Base-by-base conservation (phyloP, 2,888 invertebrate genomes). In the Anoplius nigerrimus region DNA sequence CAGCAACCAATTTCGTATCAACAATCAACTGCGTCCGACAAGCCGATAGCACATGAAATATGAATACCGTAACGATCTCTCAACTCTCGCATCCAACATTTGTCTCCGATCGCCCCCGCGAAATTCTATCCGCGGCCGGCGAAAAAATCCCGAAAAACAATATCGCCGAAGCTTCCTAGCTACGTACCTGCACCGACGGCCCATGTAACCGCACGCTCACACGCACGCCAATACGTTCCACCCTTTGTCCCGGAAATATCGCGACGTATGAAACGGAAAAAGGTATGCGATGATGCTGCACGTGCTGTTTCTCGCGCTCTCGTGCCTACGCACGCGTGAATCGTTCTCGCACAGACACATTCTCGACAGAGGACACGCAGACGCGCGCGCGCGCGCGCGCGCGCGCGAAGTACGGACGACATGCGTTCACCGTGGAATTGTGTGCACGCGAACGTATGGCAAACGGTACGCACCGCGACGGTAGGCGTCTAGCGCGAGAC, bases 361-460 rank as follows among this genome's bases (percentile, higher is more conserved):
- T n/a, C n/a, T n/a, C n/a, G 42, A 42, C 8, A 42, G 13, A 42
- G 42, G 13, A 42, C 6, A 8, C 42, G 4, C 16, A n/a, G 5
- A n/a, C 48, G n/a, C 48, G 48, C 48, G 48, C 1, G 11, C 16
- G 57, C 45, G 57, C 56, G 42, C 27, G 11, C 16, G 18, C 20
- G n/a, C 45, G 4, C 18, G 34, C 24, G 5, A 8, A 13, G 42
- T 6, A 8, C 42, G 42, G n/a, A n/a, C n/a, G 5, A 16, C 48
- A 16, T 18, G 16, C 2, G 48, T 42, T 6, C 48, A 48, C n/a
- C n/a, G 46, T 13, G 48, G 48, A 0, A 4, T 1, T 45, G 54
- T 2, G 54, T 16, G 55, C 27, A 22, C 18, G 53, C 60, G 63
- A 54, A 58, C 62, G 59, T 62, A 52, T 64, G 63, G 22, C 61